Percentiles rank a stretch among this genome's conserved stretches.
phyloP scores from a whole-genome alignment of 2,113 vertebrate species.

The Thamnaconus septentrionalis region DNA sequence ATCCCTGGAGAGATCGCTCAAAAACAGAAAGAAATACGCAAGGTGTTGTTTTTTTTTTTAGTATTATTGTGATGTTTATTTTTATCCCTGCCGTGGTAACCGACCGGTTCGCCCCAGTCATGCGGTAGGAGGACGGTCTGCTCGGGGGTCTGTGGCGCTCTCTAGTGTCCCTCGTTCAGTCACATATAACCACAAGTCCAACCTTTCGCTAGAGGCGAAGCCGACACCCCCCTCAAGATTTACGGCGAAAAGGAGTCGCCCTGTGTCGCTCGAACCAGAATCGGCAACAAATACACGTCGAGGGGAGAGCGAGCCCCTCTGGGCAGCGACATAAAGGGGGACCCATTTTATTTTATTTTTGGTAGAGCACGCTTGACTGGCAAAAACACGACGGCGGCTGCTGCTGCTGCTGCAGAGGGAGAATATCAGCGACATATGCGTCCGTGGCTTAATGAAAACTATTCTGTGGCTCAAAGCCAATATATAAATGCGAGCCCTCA shows the following conservation, averaged over 20 bases:
- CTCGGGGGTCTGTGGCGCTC: constrained; percentile 70
- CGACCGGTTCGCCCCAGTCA: background rate
- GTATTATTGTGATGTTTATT: background rate
- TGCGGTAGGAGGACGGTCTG: background rate
- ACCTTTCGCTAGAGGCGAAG: constrained; percentile 33
- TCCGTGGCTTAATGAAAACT: background rate
- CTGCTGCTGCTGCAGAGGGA: constrained; percentile 15
- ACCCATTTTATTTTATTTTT: constrained; percentile 27
- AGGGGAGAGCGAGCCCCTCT: background rate
- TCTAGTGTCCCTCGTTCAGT: constrained; percentile 72
- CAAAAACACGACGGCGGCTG: constrained; percentile 30
- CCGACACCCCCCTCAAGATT: constrained; percentile 23
- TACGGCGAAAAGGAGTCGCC: constrained; percentile 15
- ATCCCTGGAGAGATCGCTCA: background rate
- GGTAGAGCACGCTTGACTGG: constrained; percentile 24
- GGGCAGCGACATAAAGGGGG: constrained; percentile 30
- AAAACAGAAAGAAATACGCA: background rate
- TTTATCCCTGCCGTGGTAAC: background rate
- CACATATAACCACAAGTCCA: constrained; percentile 58
- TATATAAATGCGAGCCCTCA: background rate
- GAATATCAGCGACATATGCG: background rate
- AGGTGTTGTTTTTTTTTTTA: background rate
- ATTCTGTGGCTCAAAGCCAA: background rate
- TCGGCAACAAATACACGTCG: background rate
- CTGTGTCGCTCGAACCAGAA: background rate